Evolutionary conservation across 2,797 vertebrate species (phyloP).

Genomic region (Pagetopsis macropterus): DNA sequence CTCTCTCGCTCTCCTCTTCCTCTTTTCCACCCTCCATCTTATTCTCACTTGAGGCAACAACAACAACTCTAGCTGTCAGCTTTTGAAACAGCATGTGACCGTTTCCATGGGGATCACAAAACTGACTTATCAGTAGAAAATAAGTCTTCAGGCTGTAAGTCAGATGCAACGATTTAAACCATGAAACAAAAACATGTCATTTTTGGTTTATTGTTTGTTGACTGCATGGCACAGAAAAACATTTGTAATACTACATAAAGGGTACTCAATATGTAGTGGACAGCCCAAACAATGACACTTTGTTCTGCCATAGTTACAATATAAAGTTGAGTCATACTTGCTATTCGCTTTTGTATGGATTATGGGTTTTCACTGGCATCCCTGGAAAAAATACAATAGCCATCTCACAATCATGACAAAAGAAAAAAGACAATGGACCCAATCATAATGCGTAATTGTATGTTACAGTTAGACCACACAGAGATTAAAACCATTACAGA

Average conservation of each 20-base stretch:
- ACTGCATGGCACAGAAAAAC: not conserved
- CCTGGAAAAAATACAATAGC: slow-evolving; percentile 10
- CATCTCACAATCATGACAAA: slow-evolving; percentile 14
- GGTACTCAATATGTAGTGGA: slow-evolving; percentile 8
- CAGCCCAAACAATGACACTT: not conserved
- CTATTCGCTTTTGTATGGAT: slow-evolving; percentile 1
- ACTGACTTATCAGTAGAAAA: slow-evolving; percentile 48
- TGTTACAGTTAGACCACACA: slow-evolving; percentile 6
- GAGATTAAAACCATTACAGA: slow-evolving; percentile 27
- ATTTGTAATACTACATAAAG: slow-evolving; percentile 15
- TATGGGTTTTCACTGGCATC: slow-evolving; percentile 8
- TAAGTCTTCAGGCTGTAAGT: slow-evolving; percentile 27
- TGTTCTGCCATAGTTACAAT: not conserved
- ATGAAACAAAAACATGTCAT: slow-evolving; percentile 37
- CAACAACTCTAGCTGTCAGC: slow-evolving; percentile 62
- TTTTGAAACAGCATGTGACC: slow-evolving; percentile 75
- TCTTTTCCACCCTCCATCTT: not conserved
- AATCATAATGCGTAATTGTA: slow-evolving; percentile 15
- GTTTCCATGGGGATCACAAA: slow-evolving; percentile 84
- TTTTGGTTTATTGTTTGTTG: slow-evolving; percentile 5
- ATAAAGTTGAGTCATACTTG: not conserved
- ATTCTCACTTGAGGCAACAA: slow-evolving; percentile 57
- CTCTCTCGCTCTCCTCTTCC: slow-evolving; percentile 18
- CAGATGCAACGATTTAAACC: slow-evolving; percentile 39
- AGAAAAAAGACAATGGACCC: not conserved